These are phyloP conservation scores for Archaeoteleia sp. DNA, from an alignment of 2,888 invertebrate species.

Conservation along the genomic window DNA sequence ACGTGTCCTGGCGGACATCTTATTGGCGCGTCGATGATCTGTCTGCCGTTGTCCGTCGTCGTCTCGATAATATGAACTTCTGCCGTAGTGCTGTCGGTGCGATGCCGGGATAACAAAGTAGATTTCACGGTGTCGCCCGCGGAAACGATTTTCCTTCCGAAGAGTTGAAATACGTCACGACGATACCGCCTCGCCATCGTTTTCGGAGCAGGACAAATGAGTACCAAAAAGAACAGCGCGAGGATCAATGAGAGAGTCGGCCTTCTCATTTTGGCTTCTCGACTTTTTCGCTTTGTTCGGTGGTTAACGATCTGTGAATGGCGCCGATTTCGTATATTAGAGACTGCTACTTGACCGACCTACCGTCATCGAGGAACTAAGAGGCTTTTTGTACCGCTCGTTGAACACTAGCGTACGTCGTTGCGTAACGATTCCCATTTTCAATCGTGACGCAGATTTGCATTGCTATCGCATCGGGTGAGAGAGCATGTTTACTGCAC, in stretches of 20 bases:
- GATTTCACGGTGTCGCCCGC: constrained; percentile 17
- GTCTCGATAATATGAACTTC: constrained; percentile 6
- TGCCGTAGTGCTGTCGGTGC: constrained; percentile 2
- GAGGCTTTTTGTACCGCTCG: no score
- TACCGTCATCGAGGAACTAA: no score
- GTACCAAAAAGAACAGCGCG: constrained; percentile 6
- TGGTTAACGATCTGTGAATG: not conserved
- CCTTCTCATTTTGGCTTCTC: constrained; percentile 12
- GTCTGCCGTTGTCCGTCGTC: constrained; percentile 1
- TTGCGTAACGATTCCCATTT: no score
- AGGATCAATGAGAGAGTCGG: constrained; percentile 8
- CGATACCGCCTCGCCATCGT: constrained; percentile 8
- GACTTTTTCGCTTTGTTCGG: constrained; percentile 5
- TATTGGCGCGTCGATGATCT: constrained; percentile 33
- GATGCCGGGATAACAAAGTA: constrained; percentile 1
- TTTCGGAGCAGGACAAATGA: constrained; percentile 6
- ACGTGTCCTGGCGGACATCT: constrained; percentile 51
- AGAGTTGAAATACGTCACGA: constrained; percentile 19
- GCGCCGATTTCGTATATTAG: constrained; percentile 6
- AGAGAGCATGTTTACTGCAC: no score
- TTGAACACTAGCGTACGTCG: no score
- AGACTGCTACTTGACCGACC: no score
- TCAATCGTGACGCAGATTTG: no score
- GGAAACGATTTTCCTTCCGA: constrained; percentile 17
- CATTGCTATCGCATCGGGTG: no score